Conservation (phyloP, 2,797 vertebrate genomes). For the Syndactyla subalaris region DNA sequence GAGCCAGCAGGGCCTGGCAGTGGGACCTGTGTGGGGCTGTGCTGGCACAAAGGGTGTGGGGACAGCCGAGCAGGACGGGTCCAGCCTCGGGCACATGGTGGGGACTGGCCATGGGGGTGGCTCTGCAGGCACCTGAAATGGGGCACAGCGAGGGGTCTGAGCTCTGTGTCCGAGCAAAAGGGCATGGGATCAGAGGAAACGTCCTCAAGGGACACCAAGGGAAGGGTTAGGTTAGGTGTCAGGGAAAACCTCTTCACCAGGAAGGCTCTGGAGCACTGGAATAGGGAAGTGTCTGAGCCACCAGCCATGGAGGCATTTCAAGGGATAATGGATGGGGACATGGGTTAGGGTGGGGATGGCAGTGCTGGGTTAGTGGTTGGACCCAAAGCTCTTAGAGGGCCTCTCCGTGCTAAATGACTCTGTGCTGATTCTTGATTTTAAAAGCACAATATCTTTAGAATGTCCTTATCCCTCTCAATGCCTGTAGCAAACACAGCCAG, state of each 20-base stretch:
- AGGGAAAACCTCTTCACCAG: background rate
- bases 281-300: background rate
- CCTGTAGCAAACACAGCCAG: background rate
- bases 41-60: background rate
- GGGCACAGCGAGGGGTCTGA: background rate
- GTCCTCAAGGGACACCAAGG: background rate
- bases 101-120: fast-evolving
- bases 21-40: background rate
- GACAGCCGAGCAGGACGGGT: background rate
- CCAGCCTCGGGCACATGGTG: too few species aligned
- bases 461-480: fast-evolving
- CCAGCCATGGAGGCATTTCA: background rate
- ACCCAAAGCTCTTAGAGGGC: fast-evolving
- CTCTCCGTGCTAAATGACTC: background rate
- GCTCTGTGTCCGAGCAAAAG: background rate
- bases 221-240: background rate
- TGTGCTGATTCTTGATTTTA: background rate
- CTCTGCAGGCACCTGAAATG: background rate
- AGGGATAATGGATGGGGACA: background rate
- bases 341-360: background rate
- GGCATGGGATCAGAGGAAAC: background rate
- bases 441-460: background rate
- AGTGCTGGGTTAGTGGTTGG: background rate
- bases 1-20: background rate
- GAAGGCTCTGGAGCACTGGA: background rate